These are phyloP conservation scores for Megamerina dolium DNA, from an alignment of 2,888 invertebrate species.

Conservation along the genomic window DNA sequence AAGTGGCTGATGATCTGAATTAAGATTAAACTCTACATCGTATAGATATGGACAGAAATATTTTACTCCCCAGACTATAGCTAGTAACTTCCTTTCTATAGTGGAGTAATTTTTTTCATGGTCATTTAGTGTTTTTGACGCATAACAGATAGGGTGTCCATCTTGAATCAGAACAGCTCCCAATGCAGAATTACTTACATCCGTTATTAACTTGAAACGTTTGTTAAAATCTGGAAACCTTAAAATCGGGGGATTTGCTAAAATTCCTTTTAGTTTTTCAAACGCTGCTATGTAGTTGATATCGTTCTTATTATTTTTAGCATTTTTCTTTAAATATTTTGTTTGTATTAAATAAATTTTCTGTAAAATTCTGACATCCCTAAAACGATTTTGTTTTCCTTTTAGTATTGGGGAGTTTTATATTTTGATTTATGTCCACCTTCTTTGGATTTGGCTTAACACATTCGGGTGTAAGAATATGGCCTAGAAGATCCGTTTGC, in stretches of 20 bases:
- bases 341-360: neutral
- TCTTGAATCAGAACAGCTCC: conserved; percentile 3
- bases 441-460: conserved; percentile 3
- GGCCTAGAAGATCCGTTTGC: too few species aligned
- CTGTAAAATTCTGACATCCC: neutral
- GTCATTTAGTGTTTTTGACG: conserved; percentile 5
- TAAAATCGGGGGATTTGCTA: conserved; percentile 2
- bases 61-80: too few species aligned
- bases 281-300: neutral
- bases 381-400: neutral
- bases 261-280: conserved; percentile 1
- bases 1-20: conserved; percentile 20
- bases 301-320: neutral
- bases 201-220: conserved; percentile 3
- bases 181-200: conserved; percentile 2
- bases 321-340: conserved; percentile 1
- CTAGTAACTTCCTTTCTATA: too few species aligned
- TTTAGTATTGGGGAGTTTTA: conserved; percentile 1
- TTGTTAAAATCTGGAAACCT: conserved; percentile 1
- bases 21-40: conserved; percentile 24
- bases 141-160: conserved; percentile 1
- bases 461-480: too few species aligned
- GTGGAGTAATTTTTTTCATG: too few species aligned
- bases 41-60: conserved; percentile 39
- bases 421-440: too few species aligned